phyloP scores from a whole-genome alignment of 2,113 vertebrate genomes.

The Phyllostomus hastatus region DNA sequence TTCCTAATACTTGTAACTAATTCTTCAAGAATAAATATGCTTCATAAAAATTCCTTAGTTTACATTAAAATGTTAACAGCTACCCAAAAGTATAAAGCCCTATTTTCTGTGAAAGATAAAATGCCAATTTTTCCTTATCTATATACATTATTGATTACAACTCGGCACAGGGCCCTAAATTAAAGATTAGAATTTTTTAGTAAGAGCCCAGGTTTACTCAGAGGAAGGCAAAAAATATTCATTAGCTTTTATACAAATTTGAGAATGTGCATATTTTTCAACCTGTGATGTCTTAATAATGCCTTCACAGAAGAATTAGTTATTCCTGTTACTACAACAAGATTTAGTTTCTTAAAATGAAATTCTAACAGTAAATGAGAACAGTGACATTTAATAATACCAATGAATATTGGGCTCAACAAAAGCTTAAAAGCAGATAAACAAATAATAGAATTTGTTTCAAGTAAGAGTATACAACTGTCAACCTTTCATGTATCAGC shows the following conservation, averaged over 20 bases:
- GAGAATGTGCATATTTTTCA: constrained; percentile 26
- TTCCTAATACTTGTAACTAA: constrained; percentile 34
- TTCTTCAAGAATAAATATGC: constrained; percentile 34
- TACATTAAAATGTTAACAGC: constrained; percentile 11
- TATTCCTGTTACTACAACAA: constrained; percentile 43
- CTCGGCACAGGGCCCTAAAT: neutral
- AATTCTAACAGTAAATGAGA: constrained; percentile 44
- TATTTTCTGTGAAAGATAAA: constrained; percentile 37
- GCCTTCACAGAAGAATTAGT: constrained; percentile 23
- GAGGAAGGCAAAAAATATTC: neutral
- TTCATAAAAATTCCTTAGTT: neutral
- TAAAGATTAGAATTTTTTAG: constrained; percentile 4
- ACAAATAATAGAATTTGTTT: constrained; percentile 6
- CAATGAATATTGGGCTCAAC: constrained; percentile 24
- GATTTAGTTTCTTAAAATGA: constrained; percentile 51
- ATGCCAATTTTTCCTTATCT: constrained; percentile 22
- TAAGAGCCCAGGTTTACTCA: neutral
- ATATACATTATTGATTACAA: constrained; percentile 25
- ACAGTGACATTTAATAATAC: constrained; percentile 38
- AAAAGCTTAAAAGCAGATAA: constrained; percentile 44
- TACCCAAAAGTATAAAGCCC: neutral
- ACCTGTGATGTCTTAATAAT: constrained; percentile 46
- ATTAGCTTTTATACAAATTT: constrained; percentile 20
- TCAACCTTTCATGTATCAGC: neutral
- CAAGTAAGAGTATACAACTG: neutral